Evolutionary conservation across 1,140 invertebrate genomes (phyloP).

Genomic region (Anagrus nilaparvatae): DNA sequence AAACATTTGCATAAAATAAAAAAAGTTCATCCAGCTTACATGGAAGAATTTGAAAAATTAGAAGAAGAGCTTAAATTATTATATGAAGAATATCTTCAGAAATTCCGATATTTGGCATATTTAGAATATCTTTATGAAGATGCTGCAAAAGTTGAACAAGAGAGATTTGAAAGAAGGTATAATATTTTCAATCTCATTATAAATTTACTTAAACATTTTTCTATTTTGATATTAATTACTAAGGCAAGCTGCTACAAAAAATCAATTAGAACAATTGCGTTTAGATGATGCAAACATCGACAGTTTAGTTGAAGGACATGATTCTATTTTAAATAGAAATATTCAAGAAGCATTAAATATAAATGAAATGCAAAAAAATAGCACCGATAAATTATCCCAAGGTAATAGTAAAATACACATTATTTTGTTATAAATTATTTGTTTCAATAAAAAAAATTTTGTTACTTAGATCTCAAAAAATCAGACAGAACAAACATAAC

Average conservation of each 20-base stretch:
- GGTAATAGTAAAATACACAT: too few relatives aligned
- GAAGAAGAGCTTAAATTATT: constrained; percentile 77
- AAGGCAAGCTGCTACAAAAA: constrained; percentile 42
- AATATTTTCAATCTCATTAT: too few relatives aligned
- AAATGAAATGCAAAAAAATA: constrained; percentile 24
- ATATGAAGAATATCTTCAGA: constrained; percentile 81
- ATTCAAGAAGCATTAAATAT: constrained; percentile 28
- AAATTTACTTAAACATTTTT: too few relatives aligned
- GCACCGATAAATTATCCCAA: constrained; percentile 26
- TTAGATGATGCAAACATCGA: constrained; percentile 39
- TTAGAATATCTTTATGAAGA: constrained; percentile 69
- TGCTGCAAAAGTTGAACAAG: constrained; percentile 55
- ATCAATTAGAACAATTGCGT: constrained; percentile 42
- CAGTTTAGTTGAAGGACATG: constrained; percentile 35
- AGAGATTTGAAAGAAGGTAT: constrained; percentile 49
- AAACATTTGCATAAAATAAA: constrained; percentile 87
- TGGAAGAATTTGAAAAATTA: constrained; percentile 90
- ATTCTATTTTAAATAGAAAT: constrained; percentile 34
- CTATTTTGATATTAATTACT: too few relatives aligned
- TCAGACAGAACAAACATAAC: constrained; percentile 29
- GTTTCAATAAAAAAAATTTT: background rate
- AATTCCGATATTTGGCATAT: constrained; percentile 78
- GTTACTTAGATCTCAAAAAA: constrained; percentile 23
- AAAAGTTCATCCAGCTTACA: constrained; percentile 94
- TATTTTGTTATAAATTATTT: background rate